These are phyloP conservation scores for Drosophila orosa DNA, from an alignment of 1,140 invertebrate species.

Conservation along the genomic window DNA sequence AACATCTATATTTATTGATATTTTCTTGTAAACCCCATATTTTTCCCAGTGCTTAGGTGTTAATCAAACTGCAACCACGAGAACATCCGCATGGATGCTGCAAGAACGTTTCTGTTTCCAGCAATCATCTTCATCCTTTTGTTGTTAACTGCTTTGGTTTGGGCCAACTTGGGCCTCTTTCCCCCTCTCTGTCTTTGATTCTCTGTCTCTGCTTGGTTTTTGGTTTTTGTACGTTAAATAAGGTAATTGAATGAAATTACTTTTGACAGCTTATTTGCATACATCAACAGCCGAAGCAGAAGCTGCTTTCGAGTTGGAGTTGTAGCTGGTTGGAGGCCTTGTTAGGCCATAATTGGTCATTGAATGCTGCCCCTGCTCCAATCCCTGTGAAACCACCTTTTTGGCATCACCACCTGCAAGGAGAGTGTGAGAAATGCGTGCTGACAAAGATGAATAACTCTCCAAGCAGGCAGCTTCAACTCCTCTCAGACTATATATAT, in stretches of 20 bases:
- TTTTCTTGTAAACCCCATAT: too few relatives aligned
- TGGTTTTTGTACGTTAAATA: constrained; percentile 71
- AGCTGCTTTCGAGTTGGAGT: constrained; percentile 26
- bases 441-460: constrained; percentile 70
- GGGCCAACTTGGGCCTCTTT: not conserved
- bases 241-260: constrained; percentile 83
- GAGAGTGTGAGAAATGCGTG: constrained; percentile 73
- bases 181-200: not conserved
- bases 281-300: constrained; percentile 68
- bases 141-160: constrained; percentile 42
- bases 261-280: constrained; percentile 83
- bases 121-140: constrained; percentile 47
- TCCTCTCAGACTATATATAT: not conserved
- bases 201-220: constrained; percentile 29
- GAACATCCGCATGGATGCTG: constrained; percentile 36
- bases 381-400: constrained; percentile 5
- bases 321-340: constrained; percentile 55
- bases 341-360: constrained; percentile 82
- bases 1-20: too few relatives aligned
- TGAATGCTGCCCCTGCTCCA: constrained; percentile 52
- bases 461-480: constrained; percentile 7
- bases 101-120: constrained; percentile 22
- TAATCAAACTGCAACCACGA: constrained; percentile 56
- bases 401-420: constrained; percentile 28
- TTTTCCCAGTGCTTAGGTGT: constrained; percentile 17